phyloP scores from a whole-genome alignment of 2,113 vertebrate species.

The Calyptommatus sinebrachiatus region DNA sequence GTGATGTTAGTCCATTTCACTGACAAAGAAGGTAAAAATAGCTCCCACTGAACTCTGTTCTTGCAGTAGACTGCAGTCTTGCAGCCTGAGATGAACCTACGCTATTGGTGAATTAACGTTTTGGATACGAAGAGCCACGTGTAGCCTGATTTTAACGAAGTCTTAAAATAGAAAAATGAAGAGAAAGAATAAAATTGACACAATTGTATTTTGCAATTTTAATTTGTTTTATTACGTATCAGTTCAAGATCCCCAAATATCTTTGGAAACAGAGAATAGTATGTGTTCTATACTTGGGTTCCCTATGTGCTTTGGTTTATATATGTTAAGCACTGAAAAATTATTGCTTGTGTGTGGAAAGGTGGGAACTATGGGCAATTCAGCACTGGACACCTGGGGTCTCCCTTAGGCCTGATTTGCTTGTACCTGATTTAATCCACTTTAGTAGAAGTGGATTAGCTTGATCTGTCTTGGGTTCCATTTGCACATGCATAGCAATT shows the following conservation, averaged over 20 bases:
- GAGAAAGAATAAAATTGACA: slow-evolving; percentile 8
- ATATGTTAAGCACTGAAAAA: not conserved
- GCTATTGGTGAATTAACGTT: not conserved
- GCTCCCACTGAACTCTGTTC: not conserved
- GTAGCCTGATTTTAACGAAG: slow-evolving; percentile 22
- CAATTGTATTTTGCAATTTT: not conserved
- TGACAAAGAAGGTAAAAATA: not conserved
- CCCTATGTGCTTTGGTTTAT: not conserved
- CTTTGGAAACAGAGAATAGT: not conserved
- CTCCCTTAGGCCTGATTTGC: too few relatives aligned
- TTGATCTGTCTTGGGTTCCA: too few relatives aligned
- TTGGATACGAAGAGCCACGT: slow-evolving; percentile 10
- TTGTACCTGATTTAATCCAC: too few relatives aligned
- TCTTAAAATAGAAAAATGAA: slow-evolving; percentile 24
- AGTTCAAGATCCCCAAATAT: not conserved
- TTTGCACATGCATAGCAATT: too few relatives aligned
- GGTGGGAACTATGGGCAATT: not conserved
- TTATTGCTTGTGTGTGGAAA: not conserved
- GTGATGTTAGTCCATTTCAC: accelerated
- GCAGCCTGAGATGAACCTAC: not conserved
- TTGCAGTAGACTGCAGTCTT: not conserved
- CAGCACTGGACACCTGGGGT: too few relatives aligned
- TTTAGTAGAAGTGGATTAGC: too few relatives aligned
- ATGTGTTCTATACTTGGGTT: not conserved
- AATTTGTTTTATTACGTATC: slow-evolving; percentile 28